A percentile compares a stretch with the other conserved stretches of the same genome.
These are phyloP conservation scores for Drosophila hydei DNA, from an alignment of 1,140 invertebrate species.

Conservation along the genomic window DNA sequence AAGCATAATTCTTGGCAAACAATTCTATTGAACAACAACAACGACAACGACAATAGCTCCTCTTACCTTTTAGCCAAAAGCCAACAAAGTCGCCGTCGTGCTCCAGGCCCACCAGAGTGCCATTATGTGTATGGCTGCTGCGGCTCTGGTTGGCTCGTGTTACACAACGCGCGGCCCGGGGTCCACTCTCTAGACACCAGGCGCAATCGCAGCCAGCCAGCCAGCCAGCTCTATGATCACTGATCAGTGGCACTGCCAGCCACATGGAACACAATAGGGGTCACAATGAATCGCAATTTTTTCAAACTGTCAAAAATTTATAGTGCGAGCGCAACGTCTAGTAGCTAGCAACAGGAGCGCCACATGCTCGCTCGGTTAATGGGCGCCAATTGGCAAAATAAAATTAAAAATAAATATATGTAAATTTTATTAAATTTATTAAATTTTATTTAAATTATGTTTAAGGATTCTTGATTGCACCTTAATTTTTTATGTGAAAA, in stretches of 20 bases:
- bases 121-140: constrained; percentile 43
- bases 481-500: too few species aligned
- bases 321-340: constrained; percentile 62
- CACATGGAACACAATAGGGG: constrained; percentile 74
- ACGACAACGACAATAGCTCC: constrained; percentile 28
- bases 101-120: constrained; percentile 53
- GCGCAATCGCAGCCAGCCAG: constrained; percentile 1
- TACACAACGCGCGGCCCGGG: constrained; percentile 47
- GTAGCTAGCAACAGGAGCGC: constrained; percentile 45
- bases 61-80: constrained; percentile 12
- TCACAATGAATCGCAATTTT: constrained; percentile 83
- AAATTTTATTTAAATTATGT: too few species aligned
- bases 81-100: constrained; percentile 27
- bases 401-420: neutral
- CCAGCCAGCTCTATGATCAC: constrained; percentile 60
- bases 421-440: neutral
- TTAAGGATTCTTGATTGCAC: too few species aligned
- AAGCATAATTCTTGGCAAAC: constrained; percentile 81
- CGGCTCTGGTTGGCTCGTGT: constrained; percentile 66
- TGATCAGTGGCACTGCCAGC: constrained; percentile 62
- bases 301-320: constrained; percentile 83
- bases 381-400: neutral
- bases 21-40: constrained; percentile 82
- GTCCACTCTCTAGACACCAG: constrained; percentile 2
- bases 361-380: neutral